Base-by-base conservation (phyloP, 2,888 invertebrate genomes). In the Oscheius myriophilus region DNA sequence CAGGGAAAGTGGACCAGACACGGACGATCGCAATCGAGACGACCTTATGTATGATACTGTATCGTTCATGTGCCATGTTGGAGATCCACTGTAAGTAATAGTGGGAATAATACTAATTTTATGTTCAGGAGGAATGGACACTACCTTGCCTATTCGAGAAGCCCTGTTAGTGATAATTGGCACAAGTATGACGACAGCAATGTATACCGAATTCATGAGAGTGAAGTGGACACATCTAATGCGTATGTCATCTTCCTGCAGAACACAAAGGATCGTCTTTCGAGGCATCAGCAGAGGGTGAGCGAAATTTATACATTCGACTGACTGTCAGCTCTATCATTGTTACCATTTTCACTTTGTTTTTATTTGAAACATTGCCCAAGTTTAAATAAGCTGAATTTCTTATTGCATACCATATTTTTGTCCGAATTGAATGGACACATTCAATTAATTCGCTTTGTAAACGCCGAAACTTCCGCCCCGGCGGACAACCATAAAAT, bases 241-340 rank as follows among this genome's bases (percentile, higher is more conserved):
- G 67, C 67, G 1, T 67, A 67, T 23, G 18, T 67, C 2, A 42
- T 67, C 4, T 46, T 67, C 39, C n/a, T 65, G n/a, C 65, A 65
- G 25, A 54, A 65, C 21, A 54, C 21, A 1, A 23, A 2, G 14
- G 65, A 54, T 43, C 23, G 65, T n/a, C 4, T 55, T 9, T 12
- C 41, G 1, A 54, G 55, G 18, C 53, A 53, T 25, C 53, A 53
- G 14, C 14, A 9, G 4, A 23, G 18, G 26, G 21, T 25, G 18
- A 12, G 16, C 16, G 9, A 16, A 18, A 16, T 2, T 53, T n/a
- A n/a, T n/a, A n/a, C n/a, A n/a, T n/a, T n/a, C n/a, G n/a, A n/a
- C n/a, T n/a, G n/a, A n/a, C n/a, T n/a, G n/a, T n/a, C n/a, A n/a
- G n/a, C n/a, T n/a, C n/a, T n/a, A n/a, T n/a, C n/a, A n/a, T n/a